Conservation (phyloP, 1,140 invertebrate species). For the Formica selysi region DNA sequence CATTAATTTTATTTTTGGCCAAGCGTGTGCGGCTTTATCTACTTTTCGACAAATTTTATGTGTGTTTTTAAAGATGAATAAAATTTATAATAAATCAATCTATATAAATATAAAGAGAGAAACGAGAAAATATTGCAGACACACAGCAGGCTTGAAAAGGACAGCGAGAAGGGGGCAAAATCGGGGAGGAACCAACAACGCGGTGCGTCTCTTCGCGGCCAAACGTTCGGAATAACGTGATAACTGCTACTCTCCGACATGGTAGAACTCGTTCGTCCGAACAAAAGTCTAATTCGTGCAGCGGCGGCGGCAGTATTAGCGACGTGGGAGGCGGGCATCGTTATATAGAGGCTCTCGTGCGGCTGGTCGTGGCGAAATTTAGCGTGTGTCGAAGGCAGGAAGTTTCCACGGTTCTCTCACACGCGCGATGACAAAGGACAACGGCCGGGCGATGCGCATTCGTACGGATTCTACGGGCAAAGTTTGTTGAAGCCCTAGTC, state of each 20-base stretch:
- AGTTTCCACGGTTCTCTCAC: slow-evolving; percentile 53
- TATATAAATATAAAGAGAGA: background rate
- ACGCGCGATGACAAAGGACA: slow-evolving; percentile 62
- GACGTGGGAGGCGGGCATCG: slow-evolving; percentile 9
- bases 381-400: slow-evolving; percentile 64
- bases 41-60: background rate
- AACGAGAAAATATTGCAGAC: background rate
- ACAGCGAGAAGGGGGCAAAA: background rate
- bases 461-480: slow-evolving; percentile 62
- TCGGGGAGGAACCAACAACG: slow-evolving; percentile 8
- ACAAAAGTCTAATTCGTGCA: slow-evolving; percentile 60
- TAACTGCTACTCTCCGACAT: slow-evolving; percentile 40
- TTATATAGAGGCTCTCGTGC: slow-evolving; percentile 27
- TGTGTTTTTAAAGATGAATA: background rate
- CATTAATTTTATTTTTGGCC: background rate
- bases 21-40: background rate
- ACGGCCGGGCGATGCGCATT: slow-evolving; percentile 53
- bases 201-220: slow-evolving; percentile 23
- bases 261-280: slow-evolving; percentile 49
- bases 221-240: slow-evolving; percentile 58
- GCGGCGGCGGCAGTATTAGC: slow-evolving; percentile 21
- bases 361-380: slow-evolving; percentile 59
- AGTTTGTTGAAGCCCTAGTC: slow-evolving; percentile 59
- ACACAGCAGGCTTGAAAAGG: background rate
- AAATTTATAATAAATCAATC: background rate